phyloP scores from a whole-genome alignment of 2,797 vertebrate species.

The Tenualosa ilisha region DNA sequence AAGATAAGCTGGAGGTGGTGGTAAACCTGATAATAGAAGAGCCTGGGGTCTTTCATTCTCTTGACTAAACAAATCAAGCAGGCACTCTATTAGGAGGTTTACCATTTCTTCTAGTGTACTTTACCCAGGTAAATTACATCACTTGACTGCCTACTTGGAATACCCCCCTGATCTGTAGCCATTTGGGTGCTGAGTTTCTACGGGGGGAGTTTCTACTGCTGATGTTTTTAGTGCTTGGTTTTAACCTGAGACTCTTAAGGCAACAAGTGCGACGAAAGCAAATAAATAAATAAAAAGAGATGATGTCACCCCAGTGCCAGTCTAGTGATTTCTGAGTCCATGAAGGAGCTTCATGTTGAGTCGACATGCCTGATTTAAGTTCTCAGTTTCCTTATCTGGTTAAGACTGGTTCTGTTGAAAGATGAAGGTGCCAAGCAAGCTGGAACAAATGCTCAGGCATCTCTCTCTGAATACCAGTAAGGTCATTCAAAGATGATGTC shows the following conservation, averaged over 20 bases:
- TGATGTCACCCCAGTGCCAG: neutral
- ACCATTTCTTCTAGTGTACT: too few species aligned
- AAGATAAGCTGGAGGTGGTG: too few species aligned
- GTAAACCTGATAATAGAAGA: too few species aligned
- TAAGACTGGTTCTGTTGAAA: neutral
- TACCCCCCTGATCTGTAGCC: neutral
- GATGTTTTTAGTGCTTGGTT: slow-evolving; percentile 20
- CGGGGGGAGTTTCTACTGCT: neutral
- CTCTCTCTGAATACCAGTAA: neutral
- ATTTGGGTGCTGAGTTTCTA: slow-evolving; percentile 14
- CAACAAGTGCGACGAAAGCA: neutral
- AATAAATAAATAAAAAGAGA: neutral
- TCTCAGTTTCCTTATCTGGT: neutral
- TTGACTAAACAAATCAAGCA: too few species aligned
- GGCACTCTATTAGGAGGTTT: too few species aligned
- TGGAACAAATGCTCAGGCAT: too few species aligned
- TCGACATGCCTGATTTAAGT: neutral
- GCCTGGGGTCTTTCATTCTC: too few species aligned
- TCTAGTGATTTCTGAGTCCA: neutral
- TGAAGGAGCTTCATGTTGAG: neutral
- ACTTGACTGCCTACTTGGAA: too few species aligned
- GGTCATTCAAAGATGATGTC: neutral
- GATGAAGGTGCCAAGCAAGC: neutral
- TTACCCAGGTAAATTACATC: too few species aligned
- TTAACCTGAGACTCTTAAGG: neutral